Evolutionary conservation across 2,113 vertebrate genomes (phyloP), one percentile per base, ranked within the genome.

Genomic region (Melanostigma gelatinosum): DNA sequence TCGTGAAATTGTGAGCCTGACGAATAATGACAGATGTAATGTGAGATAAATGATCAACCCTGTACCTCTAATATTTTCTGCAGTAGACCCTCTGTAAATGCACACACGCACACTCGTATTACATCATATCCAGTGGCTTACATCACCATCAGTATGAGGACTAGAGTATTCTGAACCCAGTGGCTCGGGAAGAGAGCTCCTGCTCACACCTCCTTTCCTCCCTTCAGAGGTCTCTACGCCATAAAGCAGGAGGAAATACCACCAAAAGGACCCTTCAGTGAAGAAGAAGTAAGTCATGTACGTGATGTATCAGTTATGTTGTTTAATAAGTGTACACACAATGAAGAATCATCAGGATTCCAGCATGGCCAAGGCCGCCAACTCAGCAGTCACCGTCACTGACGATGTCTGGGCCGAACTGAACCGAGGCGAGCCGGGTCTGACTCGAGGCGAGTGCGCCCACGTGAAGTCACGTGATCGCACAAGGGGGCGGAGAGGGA

Each of bases 71-170:
- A 15, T n/a, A 15, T 24, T 20, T 54, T 67, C 62, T 29, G 10
- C 5, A 36, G 20, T 36, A 61, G 32, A 73, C 38, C 50, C 18
- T 3, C 24, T 22, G 46, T 6, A 40, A 32, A 40, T 36, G 9
- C 42, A 69, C 50, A 48, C 68, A 72, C 52, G 36, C 22, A 32
- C 54, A 57, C 40, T 15, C 36, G 34, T 9, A 66, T 70, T 54
- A 72, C 52, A 13, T 79, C n/a, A 79, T 77, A 79, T 84, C 61
- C 52, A 67, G 52, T 57, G 61, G n/a, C 73, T 88, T 83, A 86
- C 82, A 60, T 87, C 75, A 64, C 16, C 18, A 55, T 63, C 66
- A 16, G 40, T 69, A 32, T 60, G 29, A 20, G 44, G 34, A 60
- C 15, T 46, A 16, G 42, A 80, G 77, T 52, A 83, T 75, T 77